These are phyloP conservation scores for Polyommatus iphigenia DNA, from an alignment of 2,888 invertebrate species.

Conservation along the genomic window DNA sequence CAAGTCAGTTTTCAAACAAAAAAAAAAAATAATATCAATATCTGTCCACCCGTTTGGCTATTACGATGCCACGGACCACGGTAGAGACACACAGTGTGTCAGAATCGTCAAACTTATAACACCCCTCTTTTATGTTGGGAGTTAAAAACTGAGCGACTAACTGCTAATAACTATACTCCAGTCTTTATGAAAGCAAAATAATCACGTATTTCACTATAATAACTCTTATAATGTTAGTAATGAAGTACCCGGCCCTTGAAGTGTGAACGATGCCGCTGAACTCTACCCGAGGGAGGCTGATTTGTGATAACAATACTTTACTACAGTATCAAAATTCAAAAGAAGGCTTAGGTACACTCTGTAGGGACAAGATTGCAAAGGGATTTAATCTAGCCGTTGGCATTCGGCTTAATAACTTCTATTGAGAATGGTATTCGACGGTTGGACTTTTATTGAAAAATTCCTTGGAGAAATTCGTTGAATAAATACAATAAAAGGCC, in stretches of 20 bases:
- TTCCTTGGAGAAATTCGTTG: not conserved
- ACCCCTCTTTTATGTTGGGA: too few species aligned
- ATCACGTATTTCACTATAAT: not conserved
- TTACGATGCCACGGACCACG: too few species aligned
- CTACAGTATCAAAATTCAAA: not conserved
- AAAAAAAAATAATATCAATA: too few species aligned
- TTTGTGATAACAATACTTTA: not conserved
- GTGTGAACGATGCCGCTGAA: not conserved
- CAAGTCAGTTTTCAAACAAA: too few species aligned
- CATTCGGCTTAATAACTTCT: not conserved
- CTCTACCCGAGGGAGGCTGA: not conserved
- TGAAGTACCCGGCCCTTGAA: not conserved
- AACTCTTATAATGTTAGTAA: not conserved
- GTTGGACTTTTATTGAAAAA: not conserved
- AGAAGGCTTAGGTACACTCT: not conserved
- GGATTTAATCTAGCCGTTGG: not conserved
- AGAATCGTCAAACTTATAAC: too few species aligned
- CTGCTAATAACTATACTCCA: too few species aligned
- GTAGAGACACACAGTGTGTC: too few species aligned
- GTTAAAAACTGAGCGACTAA: too few species aligned
- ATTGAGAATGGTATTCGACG: slow-evolving; percentile 1
- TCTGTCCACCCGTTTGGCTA: too few species aligned
- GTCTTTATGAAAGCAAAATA: too few species aligned
- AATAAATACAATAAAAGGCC: not conserved
- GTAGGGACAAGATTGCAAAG: not conserved